Conservation (phyloP, 2,888 invertebrate species). For the Phengaris alcon region DNA sequence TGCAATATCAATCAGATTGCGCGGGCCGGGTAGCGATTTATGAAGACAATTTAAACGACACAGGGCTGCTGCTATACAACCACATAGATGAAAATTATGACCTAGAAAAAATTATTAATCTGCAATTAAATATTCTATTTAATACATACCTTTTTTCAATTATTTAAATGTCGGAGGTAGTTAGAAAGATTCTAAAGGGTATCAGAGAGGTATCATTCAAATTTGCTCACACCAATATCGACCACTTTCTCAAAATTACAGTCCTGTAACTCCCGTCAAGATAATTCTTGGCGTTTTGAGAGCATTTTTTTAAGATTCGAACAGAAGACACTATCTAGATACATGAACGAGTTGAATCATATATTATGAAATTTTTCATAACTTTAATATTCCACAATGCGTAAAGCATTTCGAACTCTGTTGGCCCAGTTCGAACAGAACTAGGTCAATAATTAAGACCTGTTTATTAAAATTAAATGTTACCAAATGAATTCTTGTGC, state of each 20-base stretch:
- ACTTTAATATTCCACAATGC: conserved; percentile 14
- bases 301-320: too few relatives aligned
- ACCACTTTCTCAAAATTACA: too few relatives aligned
- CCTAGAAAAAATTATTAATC: too few relatives aligned
- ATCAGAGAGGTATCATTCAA: too few relatives aligned
- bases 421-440: conserved; percentile 11
- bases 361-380: conserved; percentile 15
- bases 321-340: background rate
- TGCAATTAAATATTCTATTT: too few relatives aligned
- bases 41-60: background rate
- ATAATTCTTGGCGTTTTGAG: too few relatives aligned
- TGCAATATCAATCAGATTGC: conserved; percentile 19
- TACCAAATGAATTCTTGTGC: background rate
- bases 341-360: background rate
- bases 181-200: too few relatives aligned
- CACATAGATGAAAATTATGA: too few relatives aligned
- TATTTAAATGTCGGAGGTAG: too few relatives aligned
- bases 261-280: too few relatives aligned
- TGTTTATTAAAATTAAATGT: conserved; percentile 11
- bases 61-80: background rate
- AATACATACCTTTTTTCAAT: too few relatives aligned
- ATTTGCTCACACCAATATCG: too few relatives aligned
- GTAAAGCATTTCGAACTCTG: background rate
- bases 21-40: background rate
- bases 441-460: conserved; percentile 21